Percentiles rank a stretch among this genome's conserved stretches.
phyloP scores from a whole-genome alignment of 1,140 invertebrate species.

The Pararge aegeria region DNA sequence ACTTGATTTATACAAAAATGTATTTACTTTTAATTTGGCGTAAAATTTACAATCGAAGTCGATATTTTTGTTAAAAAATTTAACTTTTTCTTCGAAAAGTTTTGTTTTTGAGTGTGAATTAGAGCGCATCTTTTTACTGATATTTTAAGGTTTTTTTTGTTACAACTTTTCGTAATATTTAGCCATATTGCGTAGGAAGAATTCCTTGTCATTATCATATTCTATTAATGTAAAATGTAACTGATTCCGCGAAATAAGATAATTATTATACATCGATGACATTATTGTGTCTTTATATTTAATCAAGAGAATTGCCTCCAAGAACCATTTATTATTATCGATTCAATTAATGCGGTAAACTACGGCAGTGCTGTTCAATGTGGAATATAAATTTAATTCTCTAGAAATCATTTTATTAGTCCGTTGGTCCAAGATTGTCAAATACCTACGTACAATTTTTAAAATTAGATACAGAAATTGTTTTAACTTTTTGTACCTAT shows the following conservation, averaged over 20 bases:
- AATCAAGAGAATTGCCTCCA: neutral
- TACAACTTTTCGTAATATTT: neutral
- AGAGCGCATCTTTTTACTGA: no score
- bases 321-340: neutral
- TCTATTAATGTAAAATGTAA: neutral
- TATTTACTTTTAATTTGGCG: no score
- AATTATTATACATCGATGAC: neutral
- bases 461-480: no score
- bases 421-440: no score
- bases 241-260: neutral
- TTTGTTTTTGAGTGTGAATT: no score
- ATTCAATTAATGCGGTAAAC: neutral
- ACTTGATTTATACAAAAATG: no score
- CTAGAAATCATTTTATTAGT: neutral
- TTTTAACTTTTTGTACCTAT: no score
- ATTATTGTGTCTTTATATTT: neutral
- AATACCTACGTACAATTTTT: no score
- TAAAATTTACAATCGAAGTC: no score
- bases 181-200: neutral
- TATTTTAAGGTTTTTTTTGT: no score
- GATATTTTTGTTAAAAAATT: no score
- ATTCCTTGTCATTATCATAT: neutral
- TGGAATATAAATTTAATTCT: neutral
- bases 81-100: no score
- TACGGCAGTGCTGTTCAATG: neutral